Evolutionary conservation across 2,797 vertebrate genomes (phyloP).

Genomic region (Tachyglossus aculeatus): DNA sequence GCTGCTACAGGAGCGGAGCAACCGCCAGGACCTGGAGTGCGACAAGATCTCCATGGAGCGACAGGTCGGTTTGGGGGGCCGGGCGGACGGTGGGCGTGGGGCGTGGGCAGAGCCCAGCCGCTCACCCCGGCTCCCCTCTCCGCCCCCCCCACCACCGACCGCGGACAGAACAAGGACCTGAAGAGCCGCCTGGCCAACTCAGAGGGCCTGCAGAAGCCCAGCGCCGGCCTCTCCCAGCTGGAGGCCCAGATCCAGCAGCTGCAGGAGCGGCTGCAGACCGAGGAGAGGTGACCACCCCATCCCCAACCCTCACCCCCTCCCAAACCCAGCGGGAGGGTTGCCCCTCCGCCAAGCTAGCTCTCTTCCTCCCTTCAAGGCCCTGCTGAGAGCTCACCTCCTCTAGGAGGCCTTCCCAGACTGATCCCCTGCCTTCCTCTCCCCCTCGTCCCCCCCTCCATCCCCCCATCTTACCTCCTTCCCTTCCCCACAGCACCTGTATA

Average conservation of each 20-base stretch:
- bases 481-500: too few species aligned
- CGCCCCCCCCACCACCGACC: too few species aligned
- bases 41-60: constrained; percentile 93
- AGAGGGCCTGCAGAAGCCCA: constrained; percentile 87
- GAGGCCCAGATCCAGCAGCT: constrained; percentile 87
- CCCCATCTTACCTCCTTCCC: too few species aligned
- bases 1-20: constrained; percentile 90
- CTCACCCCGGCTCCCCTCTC: neutral
- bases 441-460: too few species aligned
- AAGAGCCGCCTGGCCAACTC: constrained; percentile 84
- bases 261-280: constrained; percentile 84
- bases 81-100: fast-evolving
- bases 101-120: neutral
- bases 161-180: constrained; percentile 87
- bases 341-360: too few species aligned
- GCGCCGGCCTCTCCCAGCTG: constrained; percentile 82
- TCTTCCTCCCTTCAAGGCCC: too few species aligned
- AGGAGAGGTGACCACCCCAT: constrained; percentile 88
- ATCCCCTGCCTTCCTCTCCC: too few species aligned
- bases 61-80: constrained; percentile 83
- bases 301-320: too few species aligned
- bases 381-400: too few species aligned
- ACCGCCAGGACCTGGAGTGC: constrained; percentile 92
- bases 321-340: too few species aligned
- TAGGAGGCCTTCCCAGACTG: too few species aligned